Percentiles rank a stretch among this genome's conserved stretches.
Conservation (phyloP, 2,888 invertebrate genomes). For the Deilephila elpenor region DNA sequence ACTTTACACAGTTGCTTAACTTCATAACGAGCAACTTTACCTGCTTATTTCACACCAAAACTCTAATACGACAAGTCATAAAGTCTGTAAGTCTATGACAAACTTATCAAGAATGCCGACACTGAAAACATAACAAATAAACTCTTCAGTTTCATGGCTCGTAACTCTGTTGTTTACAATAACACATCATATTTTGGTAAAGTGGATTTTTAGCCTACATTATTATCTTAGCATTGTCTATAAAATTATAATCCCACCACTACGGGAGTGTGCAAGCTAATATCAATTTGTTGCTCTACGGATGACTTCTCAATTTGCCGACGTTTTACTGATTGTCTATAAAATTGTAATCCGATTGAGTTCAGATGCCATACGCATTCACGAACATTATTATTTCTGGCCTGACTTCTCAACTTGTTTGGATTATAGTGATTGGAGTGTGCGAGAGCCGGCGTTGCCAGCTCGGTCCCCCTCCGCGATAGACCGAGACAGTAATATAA, state of each 20-base stretch:
- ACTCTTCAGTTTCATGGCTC: constrained; percentile 29
- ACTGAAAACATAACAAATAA: constrained; percentile 19
- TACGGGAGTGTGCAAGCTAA: neutral
- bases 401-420: constrained; percentile 24
- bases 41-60: neutral
- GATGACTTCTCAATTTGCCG: constrained; percentile 28
- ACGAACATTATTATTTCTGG: neutral
- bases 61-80: neutral
- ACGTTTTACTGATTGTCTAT: constrained; percentile 44
- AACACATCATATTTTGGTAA: constrained; percentile 41
- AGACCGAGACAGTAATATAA: constrained; percentile 46
- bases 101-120: constrained; percentile 22
- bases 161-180: constrained; percentile 48
- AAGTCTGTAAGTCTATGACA: constrained; percentile 9
- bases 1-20: neutral
- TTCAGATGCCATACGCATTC: neutral
- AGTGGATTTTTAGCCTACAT: constrained; percentile 47
- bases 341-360: constrained; percentile 34
- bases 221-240: constrained; percentile 35
- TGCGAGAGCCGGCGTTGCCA: constrained; percentile 63
- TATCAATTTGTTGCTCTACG: neutral
- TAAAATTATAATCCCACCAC: constrained; percentile 7
- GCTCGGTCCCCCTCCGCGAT: constrained; percentile 56
- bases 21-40: neutral
- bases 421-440: constrained; percentile 36